phyloP scores from a whole-genome alignment of 2,888 invertebrate species.

The Rosalia funebris region DNA sequence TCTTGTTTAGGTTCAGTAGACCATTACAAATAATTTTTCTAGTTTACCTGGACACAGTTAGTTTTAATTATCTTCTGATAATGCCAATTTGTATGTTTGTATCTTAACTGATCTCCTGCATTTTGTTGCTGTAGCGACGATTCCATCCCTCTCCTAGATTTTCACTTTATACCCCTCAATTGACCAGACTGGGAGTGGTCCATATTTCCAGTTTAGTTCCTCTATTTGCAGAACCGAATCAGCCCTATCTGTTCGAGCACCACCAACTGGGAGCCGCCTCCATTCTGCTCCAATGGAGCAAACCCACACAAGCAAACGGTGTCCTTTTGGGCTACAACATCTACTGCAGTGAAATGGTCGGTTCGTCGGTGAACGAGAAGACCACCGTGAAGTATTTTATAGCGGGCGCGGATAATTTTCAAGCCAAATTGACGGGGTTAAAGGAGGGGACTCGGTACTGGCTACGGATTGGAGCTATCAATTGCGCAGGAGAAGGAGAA shows the following conservation, averaged over 20 bases:
- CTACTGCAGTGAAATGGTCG: conserved; percentile 51
- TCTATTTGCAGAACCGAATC: conserved; percentile 50
- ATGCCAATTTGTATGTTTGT: too few species aligned
- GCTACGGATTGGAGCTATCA: conserved; percentile 53
- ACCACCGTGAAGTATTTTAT: conserved; percentile 50
- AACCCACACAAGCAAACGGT: conserved; percentile 54
- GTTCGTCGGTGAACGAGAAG: conserved; percentile 46
- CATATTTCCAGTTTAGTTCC: too few species aligned
- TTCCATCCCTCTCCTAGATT: too few species aligned
- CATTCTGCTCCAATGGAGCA: conserved; percentile 53
- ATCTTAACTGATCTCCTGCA: too few species aligned
- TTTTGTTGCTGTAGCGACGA: too few species aligned
- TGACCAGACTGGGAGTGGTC: too few species aligned
- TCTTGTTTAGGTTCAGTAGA: too few species aligned
- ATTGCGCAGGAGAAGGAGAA: conserved; percentile 57
- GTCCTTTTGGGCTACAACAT: conserved; percentile 54
- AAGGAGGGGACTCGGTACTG: conserved; percentile 50
- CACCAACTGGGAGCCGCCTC: conserved; percentile 51
- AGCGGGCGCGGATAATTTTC: conserved; percentile 50
- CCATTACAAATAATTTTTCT: too few species aligned
- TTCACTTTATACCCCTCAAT: too few species aligned
- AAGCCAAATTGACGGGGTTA: conserved; percentile 54
- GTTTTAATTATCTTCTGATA: too few species aligned
- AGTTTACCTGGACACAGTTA: too few species aligned
- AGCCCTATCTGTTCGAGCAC: conserved; percentile 51